A percentile compares a stretch with the other conserved stretches of the same genome.
phyloP scores from a whole-genome alignment of 53 echinoderm and acorn worm genomes.

The Stichopus horrens region DNA sequence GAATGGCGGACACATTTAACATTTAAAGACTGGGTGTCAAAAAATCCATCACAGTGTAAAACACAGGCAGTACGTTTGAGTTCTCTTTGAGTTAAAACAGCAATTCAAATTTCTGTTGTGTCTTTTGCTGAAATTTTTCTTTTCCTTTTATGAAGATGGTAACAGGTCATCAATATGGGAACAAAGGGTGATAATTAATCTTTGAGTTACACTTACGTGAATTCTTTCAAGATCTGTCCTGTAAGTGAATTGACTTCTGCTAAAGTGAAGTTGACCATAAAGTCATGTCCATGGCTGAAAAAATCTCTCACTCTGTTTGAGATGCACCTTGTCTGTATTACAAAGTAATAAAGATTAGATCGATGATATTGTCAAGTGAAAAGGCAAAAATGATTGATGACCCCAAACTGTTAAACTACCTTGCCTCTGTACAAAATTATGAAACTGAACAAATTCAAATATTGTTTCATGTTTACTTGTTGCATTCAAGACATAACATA shows the following conservation, averaged over 20 bases:
- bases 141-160: no score
- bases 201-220: constrained; percentile 49
- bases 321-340: constrained; percentile 18
- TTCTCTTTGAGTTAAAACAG: no score
- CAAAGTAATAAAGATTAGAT: not conserved
- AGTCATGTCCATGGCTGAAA: constrained; percentile 33
- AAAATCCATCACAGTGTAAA: no score
- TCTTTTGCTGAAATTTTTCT: no score
- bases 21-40: no score
- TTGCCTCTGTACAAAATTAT: not conserved
- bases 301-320: constrained; percentile 21
- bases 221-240: constrained; percentile 62
- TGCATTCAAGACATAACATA: no score
- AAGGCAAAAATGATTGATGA: not conserved
- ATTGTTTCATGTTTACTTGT: no score
- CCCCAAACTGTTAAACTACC: not conserved
- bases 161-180: no score
- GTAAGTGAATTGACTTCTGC: constrained; percentile 55
- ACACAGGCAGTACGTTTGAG: no score
- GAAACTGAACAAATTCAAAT: not conserved
- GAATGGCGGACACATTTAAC: no score
- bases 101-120: no score
- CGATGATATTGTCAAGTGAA: not conserved
- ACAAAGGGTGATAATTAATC: no score
- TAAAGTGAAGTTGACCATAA: constrained; percentile 58